Evolutionary conservation across 1,140 invertebrate genomes (phyloP).

Genomic region (Hyphantria cunea): DNA sequence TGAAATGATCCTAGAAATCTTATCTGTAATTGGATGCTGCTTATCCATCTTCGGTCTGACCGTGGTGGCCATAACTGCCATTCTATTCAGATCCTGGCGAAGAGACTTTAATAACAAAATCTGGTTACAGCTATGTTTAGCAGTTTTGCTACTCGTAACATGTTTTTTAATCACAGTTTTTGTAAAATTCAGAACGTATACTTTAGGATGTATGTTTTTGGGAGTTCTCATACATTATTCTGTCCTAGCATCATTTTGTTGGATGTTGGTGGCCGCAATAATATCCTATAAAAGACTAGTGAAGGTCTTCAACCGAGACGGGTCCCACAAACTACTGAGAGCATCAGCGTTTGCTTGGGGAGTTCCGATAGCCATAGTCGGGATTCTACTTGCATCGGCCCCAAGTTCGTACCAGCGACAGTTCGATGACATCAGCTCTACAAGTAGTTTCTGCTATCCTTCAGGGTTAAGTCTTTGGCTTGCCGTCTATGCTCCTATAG

Average conservation of each 20-base stretch:
- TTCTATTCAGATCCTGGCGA: constrained; percentile 75
- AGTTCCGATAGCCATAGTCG: constrained; percentile 63
- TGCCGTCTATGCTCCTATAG: constrained; percentile 73
- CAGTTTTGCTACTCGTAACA: constrained; percentile 63
- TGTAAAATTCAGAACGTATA: constrained; percentile 54
- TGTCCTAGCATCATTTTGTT: constrained; percentile 76
- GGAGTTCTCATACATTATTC: constrained; percentile 76
- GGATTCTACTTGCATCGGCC: constrained; percentile 64
- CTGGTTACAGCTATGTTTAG: constrained; percentile 75
- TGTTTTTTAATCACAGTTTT: constrained; percentile 67
- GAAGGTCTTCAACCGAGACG: constrained; percentile 69
- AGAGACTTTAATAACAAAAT: constrained; percentile 79
- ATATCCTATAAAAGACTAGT: constrained; percentile 77
- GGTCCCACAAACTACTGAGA: constrained; percentile 75
- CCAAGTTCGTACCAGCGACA: constrained; percentile 63
- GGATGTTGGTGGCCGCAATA: constrained; percentile 80
- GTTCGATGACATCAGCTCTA: constrained; percentile 59
- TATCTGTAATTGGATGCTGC: constrained; percentile 73
- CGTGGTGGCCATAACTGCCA: constrained; percentile 71
- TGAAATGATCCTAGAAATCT: constrained; percentile 58
- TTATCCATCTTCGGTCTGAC: constrained; percentile 72
- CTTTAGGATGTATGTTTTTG: constrained; percentile 62
- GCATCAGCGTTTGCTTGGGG: constrained; percentile 76
- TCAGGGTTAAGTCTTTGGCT: constrained; percentile 72
- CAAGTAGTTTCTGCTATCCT: constrained; percentile 74